These are phyloP conservation scores for Neodiprion pinetum DNA, from an alignment of 1,140 invertebrate species.

Conservation along the genomic window DNA sequence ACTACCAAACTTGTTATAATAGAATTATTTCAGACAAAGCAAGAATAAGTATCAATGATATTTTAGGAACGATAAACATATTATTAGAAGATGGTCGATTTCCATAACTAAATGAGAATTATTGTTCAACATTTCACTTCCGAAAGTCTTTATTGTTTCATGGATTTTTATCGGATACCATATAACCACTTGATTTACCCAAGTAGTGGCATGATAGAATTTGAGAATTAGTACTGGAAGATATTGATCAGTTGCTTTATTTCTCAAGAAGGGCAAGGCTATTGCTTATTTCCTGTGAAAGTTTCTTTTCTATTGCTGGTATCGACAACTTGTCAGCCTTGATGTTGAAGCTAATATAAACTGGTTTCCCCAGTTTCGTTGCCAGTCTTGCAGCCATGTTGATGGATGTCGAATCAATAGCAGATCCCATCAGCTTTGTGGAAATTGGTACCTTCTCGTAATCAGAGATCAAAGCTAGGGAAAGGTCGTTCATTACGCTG, in stretches of 20 bases:
- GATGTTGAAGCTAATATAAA: constrained; percentile 60
- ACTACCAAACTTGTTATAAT: too few relatives aligned
- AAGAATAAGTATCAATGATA: too few relatives aligned
- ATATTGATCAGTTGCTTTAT: not conserved
- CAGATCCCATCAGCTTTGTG: constrained; percentile 54
- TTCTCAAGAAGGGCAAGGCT: not conserved
- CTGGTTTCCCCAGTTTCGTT: constrained; percentile 49
- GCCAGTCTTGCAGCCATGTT: constrained; percentile 52
- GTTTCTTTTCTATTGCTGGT: constrained; percentile 47
- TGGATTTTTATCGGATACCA: too few relatives aligned
- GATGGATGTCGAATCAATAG: constrained; percentile 42
- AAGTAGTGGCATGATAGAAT: too few relatives aligned
- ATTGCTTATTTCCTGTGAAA: constrained; percentile 49
- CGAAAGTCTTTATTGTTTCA: too few relatives aligned
- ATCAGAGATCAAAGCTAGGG: constrained; percentile 44
- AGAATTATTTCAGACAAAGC: too few relatives aligned
- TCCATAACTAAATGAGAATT: too few relatives aligned
- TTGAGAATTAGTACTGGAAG: too few relatives aligned
- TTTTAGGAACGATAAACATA: too few relatives aligned
- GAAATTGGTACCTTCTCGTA: constrained; percentile 48
- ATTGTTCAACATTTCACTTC: too few relatives aligned
- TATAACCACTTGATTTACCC: too few relatives aligned
- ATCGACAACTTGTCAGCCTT: constrained; percentile 39
- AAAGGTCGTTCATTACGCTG: constrained; percentile 49
- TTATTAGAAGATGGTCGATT: too few relatives aligned